Conservation (phyloP, 2,113 vertebrate genomes). For the Microcebus lehilahytsara region DNA sequence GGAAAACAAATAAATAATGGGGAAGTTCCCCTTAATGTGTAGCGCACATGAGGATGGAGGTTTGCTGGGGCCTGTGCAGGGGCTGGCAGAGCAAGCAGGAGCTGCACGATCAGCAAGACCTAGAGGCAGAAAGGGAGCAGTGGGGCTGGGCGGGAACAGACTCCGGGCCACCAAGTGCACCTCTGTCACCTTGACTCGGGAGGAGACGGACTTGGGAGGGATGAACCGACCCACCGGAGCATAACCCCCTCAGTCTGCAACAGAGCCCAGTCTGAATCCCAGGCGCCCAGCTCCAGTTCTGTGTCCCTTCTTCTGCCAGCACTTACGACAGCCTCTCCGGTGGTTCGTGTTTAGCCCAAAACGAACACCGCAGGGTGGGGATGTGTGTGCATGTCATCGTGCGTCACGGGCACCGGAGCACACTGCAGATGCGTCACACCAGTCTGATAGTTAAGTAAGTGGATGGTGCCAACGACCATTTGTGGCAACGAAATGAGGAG, state of each 20-base stretch:
- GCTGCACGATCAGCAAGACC: not conserved
- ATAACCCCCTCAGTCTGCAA: too few species aligned
- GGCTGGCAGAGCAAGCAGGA: not conserved
- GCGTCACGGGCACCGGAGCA: too few species aligned
- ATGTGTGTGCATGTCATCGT: not conserved
- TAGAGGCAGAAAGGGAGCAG: not conserved
- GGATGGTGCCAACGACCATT: not conserved
- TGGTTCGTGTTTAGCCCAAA: not conserved
- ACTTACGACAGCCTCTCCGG: fast-evolving
- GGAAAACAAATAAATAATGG: not conserved
- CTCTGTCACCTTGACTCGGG: not conserved
- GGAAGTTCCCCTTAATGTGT: not conserved
- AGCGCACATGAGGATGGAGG: not conserved
- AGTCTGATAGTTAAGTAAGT: fast-evolving
- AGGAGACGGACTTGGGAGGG: not conserved
- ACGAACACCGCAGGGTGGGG: not conserved
- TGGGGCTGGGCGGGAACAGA: not conserved
- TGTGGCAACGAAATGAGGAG: not conserved
- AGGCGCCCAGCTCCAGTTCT: not conserved
- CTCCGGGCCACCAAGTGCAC: fast-evolving
- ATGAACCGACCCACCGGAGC: not conserved
- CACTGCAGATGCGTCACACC: not conserved
- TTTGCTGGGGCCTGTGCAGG: fast-evolving
- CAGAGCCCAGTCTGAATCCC: not conserved
- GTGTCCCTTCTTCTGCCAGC: not conserved